Conservation (phyloP, 2,888 invertebrate genomes). For the Ditylenchus weischeri region DNA sequence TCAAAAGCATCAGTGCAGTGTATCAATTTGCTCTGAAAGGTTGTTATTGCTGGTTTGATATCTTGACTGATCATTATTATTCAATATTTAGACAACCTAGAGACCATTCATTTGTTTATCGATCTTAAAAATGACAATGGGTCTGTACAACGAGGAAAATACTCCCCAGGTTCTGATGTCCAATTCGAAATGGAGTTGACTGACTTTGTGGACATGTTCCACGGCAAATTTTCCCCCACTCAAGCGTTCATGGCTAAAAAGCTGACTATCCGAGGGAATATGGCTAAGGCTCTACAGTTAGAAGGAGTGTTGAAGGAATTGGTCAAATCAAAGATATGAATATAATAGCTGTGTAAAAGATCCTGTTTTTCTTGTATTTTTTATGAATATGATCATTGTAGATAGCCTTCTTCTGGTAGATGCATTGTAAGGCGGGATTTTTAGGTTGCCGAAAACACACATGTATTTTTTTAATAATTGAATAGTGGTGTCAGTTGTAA, state of each 20-base stretch:
- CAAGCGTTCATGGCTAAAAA: constrained; percentile 94
- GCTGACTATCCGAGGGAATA: constrained; percentile 82
- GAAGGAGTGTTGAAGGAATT: constrained; percentile 75
- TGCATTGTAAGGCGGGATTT: no score
- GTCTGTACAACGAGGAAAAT: constrained; percentile 73
- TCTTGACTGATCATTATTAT: no score
- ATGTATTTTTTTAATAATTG: no score
- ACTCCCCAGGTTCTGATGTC: constrained; percentile 68
- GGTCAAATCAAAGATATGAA: constrained; percentile 17
- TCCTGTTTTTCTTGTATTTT: not conserved
- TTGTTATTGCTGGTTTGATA: not conserved
- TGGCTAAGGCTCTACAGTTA: constrained; percentile 88
- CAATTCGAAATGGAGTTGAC: constrained; percentile 75
- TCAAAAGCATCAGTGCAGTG: constrained; percentile 2
- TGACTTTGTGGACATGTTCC: constrained; percentile 64
- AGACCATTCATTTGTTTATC: constrained; percentile 68
- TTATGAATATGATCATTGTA: not conserved
- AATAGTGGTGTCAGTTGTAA: no score
- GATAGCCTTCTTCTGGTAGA: no score
- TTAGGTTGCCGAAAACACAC: no score
- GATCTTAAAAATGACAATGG: constrained; percentile 85
- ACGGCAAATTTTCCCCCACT: constrained; percentile 82
- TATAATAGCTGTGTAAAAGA: no score
- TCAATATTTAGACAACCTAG: no score
- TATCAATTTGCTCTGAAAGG: constrained; percentile 10